These are phyloP conservation scores for Corydoras maculifer DNA, from an alignment of 2,113 vertebrate genomes.

Conservation along the genomic window DNA sequence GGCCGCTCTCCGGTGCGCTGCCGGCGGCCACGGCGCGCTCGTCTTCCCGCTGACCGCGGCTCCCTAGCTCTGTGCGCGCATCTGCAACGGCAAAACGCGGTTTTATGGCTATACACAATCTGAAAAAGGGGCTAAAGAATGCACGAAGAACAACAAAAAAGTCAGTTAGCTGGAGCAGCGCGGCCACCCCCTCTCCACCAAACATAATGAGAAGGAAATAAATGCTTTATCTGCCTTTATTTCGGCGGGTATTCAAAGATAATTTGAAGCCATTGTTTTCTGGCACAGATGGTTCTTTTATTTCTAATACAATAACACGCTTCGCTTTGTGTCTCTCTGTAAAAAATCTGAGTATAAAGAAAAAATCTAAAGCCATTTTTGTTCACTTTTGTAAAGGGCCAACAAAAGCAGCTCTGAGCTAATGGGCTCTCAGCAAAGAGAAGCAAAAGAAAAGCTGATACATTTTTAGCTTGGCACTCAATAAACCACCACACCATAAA, in stretches of 20 bases:
- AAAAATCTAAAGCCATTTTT: slow-evolving; percentile 99
- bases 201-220: slow-evolving; percentile 85
- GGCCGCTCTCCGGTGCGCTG: slow-evolving; percentile 6
- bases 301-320: slow-evolving; percentile 97
- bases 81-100: slow-evolving; percentile 87
- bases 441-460: slow-evolving; percentile 72
- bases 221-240: slow-evolving; percentile 99
- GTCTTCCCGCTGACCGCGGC: slow-evolving; percentile 7
- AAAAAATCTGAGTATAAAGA: slow-evolving; percentile 85
- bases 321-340: slow-evolving; percentile 87
- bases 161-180: slow-evolving; percentile 79
- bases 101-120: slow-evolving; percentile 93
- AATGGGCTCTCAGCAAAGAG: slow-evolving; percentile 87
- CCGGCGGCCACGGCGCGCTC: background rate
- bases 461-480: no score
- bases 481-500: no score
- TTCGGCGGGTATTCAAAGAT: slow-evolving; percentile 99
- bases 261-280: slow-evolving; percentile 99
- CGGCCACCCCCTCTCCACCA: slow-evolving; percentile 77
- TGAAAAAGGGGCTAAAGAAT: slow-evolving; percentile 97
- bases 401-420: slow-evolving; percentile 99
- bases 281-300: slow-evolving; percentile 99
- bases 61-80: slow-evolving; percentile 64
- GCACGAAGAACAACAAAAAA: slow-evolving; percentile 98
- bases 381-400: slow-evolving; percentile 98